Evolutionary conservation across 2,888 invertebrate genomes (phyloP).

Genomic region (Drosophila seclusa): DNA sequence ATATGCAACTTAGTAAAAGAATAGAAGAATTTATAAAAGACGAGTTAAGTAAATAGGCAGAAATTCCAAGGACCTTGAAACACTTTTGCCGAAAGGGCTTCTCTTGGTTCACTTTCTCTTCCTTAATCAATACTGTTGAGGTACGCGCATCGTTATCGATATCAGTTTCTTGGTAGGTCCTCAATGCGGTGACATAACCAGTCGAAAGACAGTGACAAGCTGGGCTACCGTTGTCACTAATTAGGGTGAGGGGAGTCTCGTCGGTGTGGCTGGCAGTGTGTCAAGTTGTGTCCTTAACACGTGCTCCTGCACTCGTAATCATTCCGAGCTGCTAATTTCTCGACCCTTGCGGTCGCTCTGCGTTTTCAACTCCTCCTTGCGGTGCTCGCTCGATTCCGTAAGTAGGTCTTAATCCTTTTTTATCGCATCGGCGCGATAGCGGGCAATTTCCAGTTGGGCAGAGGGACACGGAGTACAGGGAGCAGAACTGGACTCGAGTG

Average conservation of each 20-base stretch:
- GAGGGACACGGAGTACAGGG: background rate
- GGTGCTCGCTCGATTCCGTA: slow-evolving; percentile 39
- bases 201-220: slow-evolving; percentile 57
- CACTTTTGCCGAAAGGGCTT: background rate
- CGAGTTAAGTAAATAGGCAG: background rate
- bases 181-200: slow-evolving; percentile 6
- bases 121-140: background rate
- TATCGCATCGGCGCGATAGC: slow-evolving; percentile 68
- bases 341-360: slow-evolving; percentile 40
- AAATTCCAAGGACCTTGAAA: background rate
- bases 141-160: background rate
- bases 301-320: slow-evolving; percentile 72
- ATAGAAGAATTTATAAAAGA: background rate
- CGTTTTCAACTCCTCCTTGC: slow-evolving; percentile 35
- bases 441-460: slow-evolving; percentile 54
- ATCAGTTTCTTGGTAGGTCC: slow-evolving; percentile 59
- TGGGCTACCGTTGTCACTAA: slow-evolving; percentile 68
- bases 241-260: slow-evolving; percentile 38
- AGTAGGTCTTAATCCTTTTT: slow-evolving; percentile 79
- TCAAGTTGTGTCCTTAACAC: slow-evolving; percentile 63
- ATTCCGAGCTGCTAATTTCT: slow-evolving; percentile 68
- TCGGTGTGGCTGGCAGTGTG: slow-evolving; percentile 13
- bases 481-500: slow-evolving; percentile 27
- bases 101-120: background rate
- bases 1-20: background rate